These are phyloP conservation scores for Heterochromis multidens DNA, from an alignment of 2,113 vertebrate genomes.

Conservation along the genomic window DNA sequence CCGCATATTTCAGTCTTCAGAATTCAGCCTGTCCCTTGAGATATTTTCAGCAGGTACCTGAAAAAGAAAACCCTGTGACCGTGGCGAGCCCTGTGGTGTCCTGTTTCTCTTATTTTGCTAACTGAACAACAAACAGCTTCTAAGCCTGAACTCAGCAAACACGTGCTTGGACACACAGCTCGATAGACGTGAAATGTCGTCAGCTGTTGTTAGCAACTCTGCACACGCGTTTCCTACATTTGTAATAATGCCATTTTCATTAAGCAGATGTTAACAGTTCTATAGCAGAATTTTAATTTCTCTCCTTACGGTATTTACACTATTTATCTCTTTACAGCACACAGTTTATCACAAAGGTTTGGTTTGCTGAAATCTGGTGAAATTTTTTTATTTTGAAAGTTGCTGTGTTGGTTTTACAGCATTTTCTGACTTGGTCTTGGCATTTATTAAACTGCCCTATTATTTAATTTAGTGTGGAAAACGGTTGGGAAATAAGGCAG, in stretches of 20 bases:
- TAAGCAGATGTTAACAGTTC: background rate
- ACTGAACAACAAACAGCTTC: conserved; percentile 34
- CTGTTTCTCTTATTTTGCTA: conserved; percentile 50
- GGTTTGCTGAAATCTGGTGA: background rate
- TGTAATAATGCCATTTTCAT: background rate
- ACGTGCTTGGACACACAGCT: background rate
- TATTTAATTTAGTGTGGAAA: background rate
- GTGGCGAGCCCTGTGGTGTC: conserved; percentile 43
- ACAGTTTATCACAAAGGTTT: background rate
- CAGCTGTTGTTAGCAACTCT: background rate
- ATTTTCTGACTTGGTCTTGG: background rate
- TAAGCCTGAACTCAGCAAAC: background rate
- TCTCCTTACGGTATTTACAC: background rate
- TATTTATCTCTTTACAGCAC: background rate
- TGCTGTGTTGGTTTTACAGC: background rate
- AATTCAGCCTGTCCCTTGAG: conserved; percentile 43
- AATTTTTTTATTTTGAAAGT: background rate
- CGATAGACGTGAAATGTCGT: background rate
- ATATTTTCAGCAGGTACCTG: conserved; percentile 77
- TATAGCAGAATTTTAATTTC: background rate
- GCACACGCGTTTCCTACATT: background rate
- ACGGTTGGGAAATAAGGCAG: background rate
- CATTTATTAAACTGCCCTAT: background rate
- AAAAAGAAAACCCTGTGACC: conserved; percentile 64
- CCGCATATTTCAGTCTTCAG: conserved; percentile 66